Conservation (phyloP, 2,888 invertebrate genomes). For the Epinotia ramella region DNA sequence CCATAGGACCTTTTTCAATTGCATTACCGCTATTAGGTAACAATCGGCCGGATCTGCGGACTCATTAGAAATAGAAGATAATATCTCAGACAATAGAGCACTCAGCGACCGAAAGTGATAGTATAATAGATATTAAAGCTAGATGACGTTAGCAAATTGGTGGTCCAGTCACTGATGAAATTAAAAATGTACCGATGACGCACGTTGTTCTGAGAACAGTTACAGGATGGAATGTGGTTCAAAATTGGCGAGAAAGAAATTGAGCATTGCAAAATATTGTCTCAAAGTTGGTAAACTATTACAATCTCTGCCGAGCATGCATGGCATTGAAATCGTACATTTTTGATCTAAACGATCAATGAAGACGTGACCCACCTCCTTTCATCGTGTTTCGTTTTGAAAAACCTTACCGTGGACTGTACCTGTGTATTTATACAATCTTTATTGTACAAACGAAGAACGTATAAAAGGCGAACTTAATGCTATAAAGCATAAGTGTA, state of each 20-base stretch:
- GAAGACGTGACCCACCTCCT: too few relatives aligned
- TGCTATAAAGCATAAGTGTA: too few relatives aligned
- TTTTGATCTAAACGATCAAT: too few relatives aligned
- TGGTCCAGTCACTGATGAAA: conserved; percentile 66
- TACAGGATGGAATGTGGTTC: conserved; percentile 29
- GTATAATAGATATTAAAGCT: conserved; percentile 74
- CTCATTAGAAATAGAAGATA: conserved; percentile 81
- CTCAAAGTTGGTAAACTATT: neutral
- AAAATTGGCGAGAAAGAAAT: conserved; percentile 14
- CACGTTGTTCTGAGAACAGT: conserved; percentile 41
- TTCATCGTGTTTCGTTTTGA: too few relatives aligned
- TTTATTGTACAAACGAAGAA: too few relatives aligned
- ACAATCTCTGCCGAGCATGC: too few relatives aligned
- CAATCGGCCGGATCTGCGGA: conserved; percentile 77
- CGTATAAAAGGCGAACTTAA: too few relatives aligned
- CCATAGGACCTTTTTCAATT: conserved; percentile 9
- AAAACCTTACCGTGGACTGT: too few relatives aligned
- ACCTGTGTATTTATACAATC: too few relatives aligned
- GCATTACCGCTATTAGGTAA: conserved; percentile 66
- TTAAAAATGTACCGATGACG: conserved; percentile 50
- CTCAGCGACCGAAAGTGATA: conserved; percentile 81
- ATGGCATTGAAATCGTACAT: neutral
- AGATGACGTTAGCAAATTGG: conserved; percentile 69
- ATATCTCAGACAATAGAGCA: conserved; percentile 79
- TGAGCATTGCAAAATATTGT: neutral